Evolutionary conservation across 1,140 invertebrate species (phyloP), one percentile per base, ranked within the genome.

Genomic region (Neuroterus valhalla): DNA sequence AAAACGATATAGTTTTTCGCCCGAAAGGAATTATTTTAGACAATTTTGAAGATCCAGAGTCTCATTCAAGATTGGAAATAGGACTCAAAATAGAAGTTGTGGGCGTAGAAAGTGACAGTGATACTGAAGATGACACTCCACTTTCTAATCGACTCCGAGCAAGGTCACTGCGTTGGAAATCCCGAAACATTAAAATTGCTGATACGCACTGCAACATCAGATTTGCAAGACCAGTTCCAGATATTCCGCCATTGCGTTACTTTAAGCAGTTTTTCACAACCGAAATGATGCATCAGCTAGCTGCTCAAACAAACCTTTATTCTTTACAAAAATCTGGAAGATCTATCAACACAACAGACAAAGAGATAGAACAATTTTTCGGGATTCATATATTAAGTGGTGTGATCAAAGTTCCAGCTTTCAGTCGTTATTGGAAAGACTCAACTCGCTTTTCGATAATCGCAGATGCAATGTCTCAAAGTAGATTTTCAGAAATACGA

Each of bases 301-400:
- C 72, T 21, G 21, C 69, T 19, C 71, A 79, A 50, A 75, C 72
- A 12, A 81, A 81, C 75, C 69, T 74, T 11, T 72, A 78, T 48
- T 66, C 74, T 14, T 44, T 52, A 17, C 77, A 78, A 76, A 73
- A 72, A 52, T 44, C 26, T 31, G 71, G 55, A 14, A 67, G 26
- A 11, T 69, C 44, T 19, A 62, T 78, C 11, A 55, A 73, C 43
- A 70, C 68, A 3, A 72, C 62, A 62, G 62, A 19, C 11, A 50
- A 74, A 14, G 81, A 83, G 72, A 78, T 84, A 5, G 23, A 68
- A 62, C 67, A 76, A 75, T 85, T 82, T 75, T 38, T 84, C 43
- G 80, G 73, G n/a, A 80, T 82, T 26, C 48, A 48, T 17, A 50
- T 85, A 42, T 44, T 74, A 11, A 84, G 79, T 76, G 78, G 81